Evolutionary conservation across 1,140 invertebrate genomes (phyloP), one percentile per base, ranked within the genome.

Genomic region (Magallana ariakensis): DNA sequence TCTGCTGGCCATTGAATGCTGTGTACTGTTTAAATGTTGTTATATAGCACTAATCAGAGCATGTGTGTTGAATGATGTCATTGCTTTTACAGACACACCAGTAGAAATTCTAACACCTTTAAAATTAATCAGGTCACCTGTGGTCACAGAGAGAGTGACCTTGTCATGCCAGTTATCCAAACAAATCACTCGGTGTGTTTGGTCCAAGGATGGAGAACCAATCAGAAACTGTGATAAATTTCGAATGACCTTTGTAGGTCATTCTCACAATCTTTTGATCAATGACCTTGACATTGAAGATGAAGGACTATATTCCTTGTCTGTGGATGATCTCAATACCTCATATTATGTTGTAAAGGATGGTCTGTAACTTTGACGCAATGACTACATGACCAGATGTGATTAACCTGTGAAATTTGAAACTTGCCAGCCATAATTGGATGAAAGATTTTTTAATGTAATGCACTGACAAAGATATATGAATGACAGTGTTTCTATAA

Each of bases 161-260:
- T 95, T 99, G 19, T 96, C 98, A 82, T 99, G 98, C 93, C 98
- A 99, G 94, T 95, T 99, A 53, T 98, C 99, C 92, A 98, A 99
- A 95, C 97, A 97, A 26, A 97, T 96, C 90, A 97, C 97, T 88
- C 97, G 98, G 90, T 98, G 91, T 82, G 91, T 90, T 70, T 95
- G 94, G 94, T 88, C 91, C 75, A 93, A 92, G 82, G 92, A 95
- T 80, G 93, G 91, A 54, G 88, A 92, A 22, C 89, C 90, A 70
- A 83, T 95, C 9, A 82, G 75, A 82, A 86, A 91, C 13, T 90
- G 87, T 66, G 87, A 90, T 57, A 92, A 92, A 88, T 90, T 91
- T 83, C 33, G 70, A 70, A 87, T 92, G 56, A 87, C 81, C 13
- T 80, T 86, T 19, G 88, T 91, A 22, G 92, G 91, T 84, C 89